Evolutionary conservation across 2,888 invertebrate species (phyloP).

Genomic region (Eupeodes latifasciatus): DNA sequence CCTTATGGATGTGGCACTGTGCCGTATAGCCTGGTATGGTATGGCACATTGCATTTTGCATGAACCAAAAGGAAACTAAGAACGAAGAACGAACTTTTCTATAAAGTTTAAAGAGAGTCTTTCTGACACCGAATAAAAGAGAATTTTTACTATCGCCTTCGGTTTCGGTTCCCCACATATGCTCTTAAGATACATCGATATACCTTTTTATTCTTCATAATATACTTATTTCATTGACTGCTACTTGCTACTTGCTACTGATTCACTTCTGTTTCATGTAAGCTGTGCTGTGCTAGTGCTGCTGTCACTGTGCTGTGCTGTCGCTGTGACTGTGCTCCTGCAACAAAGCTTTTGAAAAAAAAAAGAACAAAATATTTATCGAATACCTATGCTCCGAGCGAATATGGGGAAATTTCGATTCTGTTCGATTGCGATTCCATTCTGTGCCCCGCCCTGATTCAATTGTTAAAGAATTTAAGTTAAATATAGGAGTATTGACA

Average conservation of each 20-base stretch:
- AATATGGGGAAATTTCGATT: slow-evolving; percentile 71
- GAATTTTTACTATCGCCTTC: slow-evolving; percentile 34
- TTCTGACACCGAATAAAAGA: slow-evolving; percentile 22
- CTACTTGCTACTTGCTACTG: slow-evolving; percentile 13
- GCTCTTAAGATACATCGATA: slow-evolving; percentile 32
- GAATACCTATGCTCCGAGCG: slow-evolving; percentile 44
- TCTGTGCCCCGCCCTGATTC: slow-evolving; percentile 68
- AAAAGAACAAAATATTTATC: slow-evolving; percentile 49
- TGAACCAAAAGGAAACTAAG: neutral
- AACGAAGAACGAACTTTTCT: neutral
- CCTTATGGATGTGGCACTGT: slow-evolving; percentile 37
- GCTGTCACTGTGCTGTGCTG: no score
- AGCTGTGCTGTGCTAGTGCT: no score
- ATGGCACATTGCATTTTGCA: slow-evolving; percentile 17
- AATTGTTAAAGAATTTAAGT: slow-evolving; percentile 33
- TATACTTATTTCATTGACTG: slow-evolving; percentile 27
- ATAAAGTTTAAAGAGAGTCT: slow-evolving; percentile 49
- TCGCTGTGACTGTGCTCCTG: slow-evolving; percentile 9
- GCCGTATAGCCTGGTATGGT: neutral
- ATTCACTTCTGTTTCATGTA: slow-evolving; percentile 17
- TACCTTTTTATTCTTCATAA: neutral
- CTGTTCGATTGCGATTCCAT: slow-evolving; percentile 63
- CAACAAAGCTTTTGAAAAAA: slow-evolving; percentile 57
- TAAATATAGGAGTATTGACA: neutral
- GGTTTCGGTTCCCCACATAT: slow-evolving; percentile 33